Evolutionary conservation across 2,113 vertebrate species (phyloP), one percentile per base, ranked within the genome.

Genomic region (Gracilinanus agilis): DNA sequence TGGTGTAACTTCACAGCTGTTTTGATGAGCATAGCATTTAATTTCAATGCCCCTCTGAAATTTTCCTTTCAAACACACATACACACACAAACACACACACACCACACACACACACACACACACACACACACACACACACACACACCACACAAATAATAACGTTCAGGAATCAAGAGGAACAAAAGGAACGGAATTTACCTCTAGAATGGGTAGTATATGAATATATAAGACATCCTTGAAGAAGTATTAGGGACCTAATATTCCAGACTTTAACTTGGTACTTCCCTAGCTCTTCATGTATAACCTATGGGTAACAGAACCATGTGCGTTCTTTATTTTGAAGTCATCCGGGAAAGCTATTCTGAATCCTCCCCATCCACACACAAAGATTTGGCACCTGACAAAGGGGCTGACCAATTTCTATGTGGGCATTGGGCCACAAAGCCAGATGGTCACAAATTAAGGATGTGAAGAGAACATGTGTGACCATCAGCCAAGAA

Each of bases 1-100:
- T 96, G 94, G 92, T 96, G 95, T 97, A 97, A 97, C 94, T 89
- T 94, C 97, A 94, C 97, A 98, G 96, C 95, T 98, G 97, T 98
- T 97, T 96, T 91, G 94, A 97, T 97, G 96, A 98, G 94, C 97
- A 98, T 97, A 96, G 90, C 96, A 94, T 97, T 97, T 96, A 40
- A 12, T 95, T 97, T 91, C 24, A 3, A 3, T 92, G 96, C 92
- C 94, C 95, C 95, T 54, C 96, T 97, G 93, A 93, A 96, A 97
- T 90, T n/a, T 95, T 94, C 90, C 92, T 96, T 91, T 75, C 93
- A 92, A 92, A 91, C 23, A 40, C 16, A 83, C 40, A 6, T 16
- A 40, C 7, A 40, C 19, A 75, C 13, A 40, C 93, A 92, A 92
- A 91, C 23, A 40, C 16, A 83, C 40, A 6, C n/a, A 40, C 7